Conservation (phyloP, 2,797 vertebrate genomes). For the Tiaroga cobitis region DNA sequence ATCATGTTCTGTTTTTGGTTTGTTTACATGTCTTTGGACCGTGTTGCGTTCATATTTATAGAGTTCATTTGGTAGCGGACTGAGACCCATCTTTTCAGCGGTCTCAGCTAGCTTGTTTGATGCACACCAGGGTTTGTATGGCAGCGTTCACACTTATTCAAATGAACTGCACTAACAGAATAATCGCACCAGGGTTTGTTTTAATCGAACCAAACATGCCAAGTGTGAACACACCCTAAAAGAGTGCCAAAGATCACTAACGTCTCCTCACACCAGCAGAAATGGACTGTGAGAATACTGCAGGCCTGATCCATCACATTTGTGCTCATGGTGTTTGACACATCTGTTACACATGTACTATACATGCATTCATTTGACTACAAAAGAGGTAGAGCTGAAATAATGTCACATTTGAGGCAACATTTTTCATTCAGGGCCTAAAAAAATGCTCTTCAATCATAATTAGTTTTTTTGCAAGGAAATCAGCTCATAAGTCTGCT, state of each 20-base stretch:
- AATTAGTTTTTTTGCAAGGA: constrained; percentile 15
- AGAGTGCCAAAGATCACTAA: background rate
- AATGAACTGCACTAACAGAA: no score
- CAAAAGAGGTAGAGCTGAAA: constrained; percentile 18
- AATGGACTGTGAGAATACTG: background rate
- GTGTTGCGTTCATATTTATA: no score
- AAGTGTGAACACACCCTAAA: background rate
- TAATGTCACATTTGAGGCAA: constrained; percentile 18
- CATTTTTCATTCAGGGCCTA: constrained; percentile 16
- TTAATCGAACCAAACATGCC: no score
- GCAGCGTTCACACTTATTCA: no score
- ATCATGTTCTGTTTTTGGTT: no score
- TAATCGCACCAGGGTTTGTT: no score
- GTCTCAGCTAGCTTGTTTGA: no score
- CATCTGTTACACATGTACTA: constrained; percentile 12
- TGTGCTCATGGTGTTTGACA: constrained; percentile 20
- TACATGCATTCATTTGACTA: constrained; percentile 21
- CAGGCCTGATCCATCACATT: background rate
- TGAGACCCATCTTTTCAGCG: no score
- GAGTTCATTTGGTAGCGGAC: no score
- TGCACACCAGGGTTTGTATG: no score
- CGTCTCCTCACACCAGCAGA: constrained; percentile 15
- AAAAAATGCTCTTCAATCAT: constrained; percentile 24
- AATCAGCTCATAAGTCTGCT: constrained; percentile 23
- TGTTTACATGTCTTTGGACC: no score